A percentile compares a stretch with the other conserved stretches of the same genome.
phyloP scores from a whole-genome alignment of 2,113 vertebrate species.

The Peromyscus maniculatus region DNA sequence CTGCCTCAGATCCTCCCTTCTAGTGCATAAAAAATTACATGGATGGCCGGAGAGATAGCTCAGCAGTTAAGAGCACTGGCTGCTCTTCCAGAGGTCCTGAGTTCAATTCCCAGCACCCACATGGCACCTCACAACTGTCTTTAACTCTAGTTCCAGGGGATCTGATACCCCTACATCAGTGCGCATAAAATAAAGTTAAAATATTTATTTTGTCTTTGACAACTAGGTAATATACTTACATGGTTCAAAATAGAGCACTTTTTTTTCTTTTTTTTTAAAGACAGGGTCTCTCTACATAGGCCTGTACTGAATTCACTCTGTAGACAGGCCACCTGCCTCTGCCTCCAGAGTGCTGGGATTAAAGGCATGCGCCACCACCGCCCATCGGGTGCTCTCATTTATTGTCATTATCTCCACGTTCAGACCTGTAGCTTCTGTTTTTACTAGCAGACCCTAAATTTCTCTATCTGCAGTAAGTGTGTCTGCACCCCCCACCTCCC shows the following conservation, averaged over 20 bases:
- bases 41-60: not conserved
- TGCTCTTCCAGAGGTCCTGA: not conserved
- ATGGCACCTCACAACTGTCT: too few relatives aligned
- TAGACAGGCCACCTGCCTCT: not conserved
- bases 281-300: not conserved
- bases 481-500: too few relatives aligned
- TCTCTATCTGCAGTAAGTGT: not conserved
- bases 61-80: not conserved
- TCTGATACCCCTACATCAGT: too few relatives aligned
- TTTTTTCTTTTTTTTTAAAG: not conserved
- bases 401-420: not conserved
- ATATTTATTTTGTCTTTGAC: not conserved
- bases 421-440: not conserved
- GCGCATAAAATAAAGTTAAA: not conserved
- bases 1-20: not conserved
- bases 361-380: not conserved
- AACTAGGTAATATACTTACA: not conserved
- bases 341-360: not conserved
- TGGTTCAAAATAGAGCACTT: not conserved
- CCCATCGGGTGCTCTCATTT: not conserved
- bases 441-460: not conserved
- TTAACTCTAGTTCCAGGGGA: too few relatives aligned
- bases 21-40: not conserved
- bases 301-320: not conserved
- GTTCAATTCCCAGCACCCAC: too few relatives aligned